Evolutionary conservation across 2,797 vertebrate genomes (phyloP), one percentile per base, ranked within the genome.

Genomic region (Silurus aristotelis): DNA sequence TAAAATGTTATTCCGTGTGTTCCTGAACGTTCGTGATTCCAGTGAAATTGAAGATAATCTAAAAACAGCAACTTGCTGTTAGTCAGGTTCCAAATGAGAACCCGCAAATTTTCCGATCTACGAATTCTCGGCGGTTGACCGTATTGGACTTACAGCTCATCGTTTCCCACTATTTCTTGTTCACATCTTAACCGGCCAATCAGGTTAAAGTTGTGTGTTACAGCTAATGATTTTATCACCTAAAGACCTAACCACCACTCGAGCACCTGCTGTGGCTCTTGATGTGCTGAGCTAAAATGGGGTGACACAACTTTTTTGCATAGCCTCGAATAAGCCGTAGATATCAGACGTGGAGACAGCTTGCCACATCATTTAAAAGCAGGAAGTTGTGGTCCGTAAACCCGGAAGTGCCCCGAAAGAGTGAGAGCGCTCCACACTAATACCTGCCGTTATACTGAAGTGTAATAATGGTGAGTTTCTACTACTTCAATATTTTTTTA

Each of bases 391-490:
- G 27, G 82, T 61, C 63, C 10, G 48, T 7, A 10, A 7, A 52
- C 6, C 48, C 6, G 48, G 48, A 52, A 52, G 48, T 52, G 48
- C 48, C 48, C 6, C 8, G 6, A 52, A 2, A 52, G 48, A 52
- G 2, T 9, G 48, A 52, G 2, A 52, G 48, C 2, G 19, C 73
- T 17, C 60, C 46, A 61, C 12, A 22, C 20, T 8, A 25, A 71
- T 38, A 67, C 77, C 15, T 27, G 31, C 31, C 15, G 19, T 84
- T 56, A 1, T 43, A 3, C 67, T 7, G 13, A 6, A 72, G 56
- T 82, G 17, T 27, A 48, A 87, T 64, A 38, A 89, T 88, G 88
- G 88, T 89, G 73, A 88, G 87, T 89, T 43, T 4, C 2, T 80
- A 5, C 61, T 52, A 14, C 8, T 1, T 5, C 15, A 5, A 58